Base-by-base conservation (phyloP, 2,797 vertebrate genomes). In the Paguma larvata region DNA sequence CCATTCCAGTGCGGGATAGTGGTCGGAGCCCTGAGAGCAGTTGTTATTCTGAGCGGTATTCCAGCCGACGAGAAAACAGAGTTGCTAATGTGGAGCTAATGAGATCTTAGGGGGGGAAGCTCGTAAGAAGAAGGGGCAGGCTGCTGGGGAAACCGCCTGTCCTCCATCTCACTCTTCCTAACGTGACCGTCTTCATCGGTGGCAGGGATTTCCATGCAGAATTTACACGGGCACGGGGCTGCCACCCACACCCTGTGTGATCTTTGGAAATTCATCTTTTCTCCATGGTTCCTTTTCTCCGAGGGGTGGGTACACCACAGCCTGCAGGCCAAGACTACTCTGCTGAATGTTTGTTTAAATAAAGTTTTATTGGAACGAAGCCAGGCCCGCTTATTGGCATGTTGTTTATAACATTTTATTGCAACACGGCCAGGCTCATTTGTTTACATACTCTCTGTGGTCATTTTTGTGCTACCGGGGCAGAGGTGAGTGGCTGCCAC, bases 131-230 rank as follows among this genome's bases (percentile, higher is more conserved):
- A 7, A 9, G 30, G n/a, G 3, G 12, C 21, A 5, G 77, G 14
- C 15, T 18, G 6, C 23, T n/a, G 1, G 25, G 56, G 5, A 51
- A 53, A 79, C 18, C 0, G 0, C 25, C 4, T 5, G 0, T 30
- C 34, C 27, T 65, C 77, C 27, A 4, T 9, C 25, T 67, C 70
- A 51, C 46, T 53, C 38, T 84, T 48, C 38, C 89, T 59, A 11
- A 72, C 12, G 38, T 38, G 6, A 27, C 1, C 3, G 0, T n/a
- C 67, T 63, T 48, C 21, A 32, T 65, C 9, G 0, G 62, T 30
- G 48, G 5, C 10, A 79, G 23, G 19, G 13, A 14, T 38, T 19
- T 3, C 41, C 4, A 75, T 14, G 5, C 5, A 13, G 12, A 34
- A 7, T 65, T 21, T 14, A 13, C 46, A 23, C 0, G 2, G 6